Evolutionary conservation across 2,888 invertebrate genomes (phyloP), one percentile per base, ranked within the genome.

Genomic region (Tenthredo scrophulariae): DNA sequence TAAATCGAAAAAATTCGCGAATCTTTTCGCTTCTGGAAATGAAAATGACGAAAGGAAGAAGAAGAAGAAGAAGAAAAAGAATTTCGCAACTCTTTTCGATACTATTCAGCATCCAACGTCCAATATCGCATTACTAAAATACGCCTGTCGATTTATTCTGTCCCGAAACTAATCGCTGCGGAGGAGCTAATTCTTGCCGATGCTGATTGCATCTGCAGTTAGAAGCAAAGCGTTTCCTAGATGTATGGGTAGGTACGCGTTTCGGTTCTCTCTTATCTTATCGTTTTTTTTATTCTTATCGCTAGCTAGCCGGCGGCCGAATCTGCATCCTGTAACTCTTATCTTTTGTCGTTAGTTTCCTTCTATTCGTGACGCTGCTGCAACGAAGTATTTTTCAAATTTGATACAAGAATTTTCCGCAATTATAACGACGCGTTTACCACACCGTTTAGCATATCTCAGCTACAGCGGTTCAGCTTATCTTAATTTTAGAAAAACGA

Each of bases 281-380:
- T 70, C n/a, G 40, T 2, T 50, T 50, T 75, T 77, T 6, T 22
- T 77, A 50, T 50, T 18, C 46, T 50, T 77, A 33, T 50, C 54
- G 75, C 75, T 29, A 50, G 50, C 72, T 22, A 77, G 5, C 50
- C 18, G 13, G 2, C 33, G 15, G 75, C 50, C 75, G 18, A 77
- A 77, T 77, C 50, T 77, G 50, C 54, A 50, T 77, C n/a, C 18
- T 50, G 15, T 1, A 18, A 10, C 75, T 77, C 75, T 54, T 33
- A 54, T 77, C 18, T 77, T 50, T 77, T 33, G 33, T 50, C 75
- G 33, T 77, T 77, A 77, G 75, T 77, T 77, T 67, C 29, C 18
- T 67, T 67, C 2, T 29, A 15, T n/a, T 29, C 29, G 46, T 46
- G 3, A 13, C 4, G 15, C 50, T 50, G 50, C 18, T 50, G 50